Conservation (phyloP, 2,113 vertebrate species). For the Scytalopus superciliaris region DNA sequence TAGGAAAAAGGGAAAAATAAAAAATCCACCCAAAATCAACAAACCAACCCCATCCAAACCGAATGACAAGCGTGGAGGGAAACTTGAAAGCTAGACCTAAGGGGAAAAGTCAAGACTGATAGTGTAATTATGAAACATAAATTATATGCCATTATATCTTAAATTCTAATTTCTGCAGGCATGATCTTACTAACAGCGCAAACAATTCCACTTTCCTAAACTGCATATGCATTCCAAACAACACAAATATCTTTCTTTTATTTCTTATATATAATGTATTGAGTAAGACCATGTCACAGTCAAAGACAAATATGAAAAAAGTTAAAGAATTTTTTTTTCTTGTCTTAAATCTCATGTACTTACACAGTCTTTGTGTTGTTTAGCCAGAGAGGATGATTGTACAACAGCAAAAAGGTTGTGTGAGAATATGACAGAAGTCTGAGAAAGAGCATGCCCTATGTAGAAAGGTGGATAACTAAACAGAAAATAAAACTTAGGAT, state of each 20-base stretch:
- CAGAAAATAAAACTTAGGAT: background rate
- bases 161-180: background rate
- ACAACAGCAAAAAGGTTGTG: background rate
- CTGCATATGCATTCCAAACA: background rate
- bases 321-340: fast-evolving
- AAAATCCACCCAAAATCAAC: background rate
- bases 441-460: background rate
- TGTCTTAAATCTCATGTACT: background rate
- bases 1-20: background rate
- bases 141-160: background rate
- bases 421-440: background rate
- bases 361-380: background rate
- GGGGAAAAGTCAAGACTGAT: background rate
- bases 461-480: background rate
- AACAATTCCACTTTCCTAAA: background rate
- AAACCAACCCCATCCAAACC: background rate
- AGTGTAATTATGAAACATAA: background rate
- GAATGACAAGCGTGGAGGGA: background rate
- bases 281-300: background rate
- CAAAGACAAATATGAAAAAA: background rate
- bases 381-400: background rate
- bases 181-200: background rate
- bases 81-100: background rate
- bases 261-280: background rate
- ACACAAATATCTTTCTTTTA: background rate